Conservation (phyloP, 2,113 vertebrate genomes). For the Platysteira castanea region DNA sequence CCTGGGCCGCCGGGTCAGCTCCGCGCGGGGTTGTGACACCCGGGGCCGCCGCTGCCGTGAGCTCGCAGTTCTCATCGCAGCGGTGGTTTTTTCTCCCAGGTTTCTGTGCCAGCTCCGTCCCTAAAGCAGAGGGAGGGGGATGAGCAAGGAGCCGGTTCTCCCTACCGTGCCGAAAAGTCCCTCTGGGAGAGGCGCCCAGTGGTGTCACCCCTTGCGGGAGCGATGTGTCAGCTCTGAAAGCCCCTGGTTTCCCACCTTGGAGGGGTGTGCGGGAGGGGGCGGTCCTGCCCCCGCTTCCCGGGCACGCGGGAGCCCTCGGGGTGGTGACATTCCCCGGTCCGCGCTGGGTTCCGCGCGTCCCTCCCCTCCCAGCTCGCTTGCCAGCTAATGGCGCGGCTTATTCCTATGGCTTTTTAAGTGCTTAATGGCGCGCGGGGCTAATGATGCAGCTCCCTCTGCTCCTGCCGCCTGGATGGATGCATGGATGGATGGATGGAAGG, state of each 20-base stretch:
- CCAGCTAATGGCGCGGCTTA: conserved; percentile 41
- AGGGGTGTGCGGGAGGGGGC: not conserved
- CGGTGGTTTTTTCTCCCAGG: accelerated
- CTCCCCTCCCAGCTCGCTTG: conserved; percentile 9
- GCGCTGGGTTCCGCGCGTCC: accelerated
- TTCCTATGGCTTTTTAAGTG: conserved; percentile 62
- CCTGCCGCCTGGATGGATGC: not conserved
- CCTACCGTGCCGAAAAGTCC: not conserved
- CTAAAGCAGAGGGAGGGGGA: not conserved
- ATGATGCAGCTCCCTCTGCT: conserved; percentile 16
- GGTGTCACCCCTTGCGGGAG: not conserved
- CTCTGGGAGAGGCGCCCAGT: not conserved
- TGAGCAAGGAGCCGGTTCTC: not conserved
- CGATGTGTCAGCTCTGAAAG: conserved; percentile 2
- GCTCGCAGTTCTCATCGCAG: not conserved
- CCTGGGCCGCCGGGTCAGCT: not conserved
- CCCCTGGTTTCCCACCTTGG: conserved; percentile 14
- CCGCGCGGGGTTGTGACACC: not conserved
- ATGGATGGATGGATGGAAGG: not conserved
- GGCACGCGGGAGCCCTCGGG: not conserved
- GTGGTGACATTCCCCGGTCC: not conserved
- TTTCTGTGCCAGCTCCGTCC: not conserved
- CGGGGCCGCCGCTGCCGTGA: not conserved
- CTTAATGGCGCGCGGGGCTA: conserved; percentile 54
- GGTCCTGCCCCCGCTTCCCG: accelerated